phyloP scores from a whole-genome alignment of 2,888 invertebrate species.

The Drosophila cognata region DNA sequence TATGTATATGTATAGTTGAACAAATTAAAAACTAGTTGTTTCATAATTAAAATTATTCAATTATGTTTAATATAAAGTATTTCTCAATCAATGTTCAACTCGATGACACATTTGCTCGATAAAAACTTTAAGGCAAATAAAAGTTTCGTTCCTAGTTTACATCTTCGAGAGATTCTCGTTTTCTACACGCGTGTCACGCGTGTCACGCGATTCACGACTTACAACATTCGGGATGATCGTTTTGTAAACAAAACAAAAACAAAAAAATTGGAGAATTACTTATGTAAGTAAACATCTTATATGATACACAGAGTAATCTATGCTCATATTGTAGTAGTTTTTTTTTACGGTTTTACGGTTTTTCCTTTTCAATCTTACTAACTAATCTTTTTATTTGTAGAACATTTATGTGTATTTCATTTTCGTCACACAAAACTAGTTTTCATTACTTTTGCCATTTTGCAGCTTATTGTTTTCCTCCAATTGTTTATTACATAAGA shows the following conservation, averaged over 20 bases:
- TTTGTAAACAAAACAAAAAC: conserved; percentile 11
- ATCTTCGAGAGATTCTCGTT: conserved; percentile 50
- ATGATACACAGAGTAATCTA: conserved; percentile 45
- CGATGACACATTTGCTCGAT: conserved; percentile 58
- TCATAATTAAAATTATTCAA: conserved; percentile 37
- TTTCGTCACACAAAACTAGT: conserved; percentile 55
- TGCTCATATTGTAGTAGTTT: conserved; percentile 48
- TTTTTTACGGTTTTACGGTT: conserved; percentile 9
- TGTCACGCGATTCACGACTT: conserved; percentile 17
- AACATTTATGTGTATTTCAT: conserved; percentile 65
- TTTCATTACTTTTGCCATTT: conserved; percentile 53
- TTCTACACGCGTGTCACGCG: conserved; percentile 42
- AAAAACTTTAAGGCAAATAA: conserved; percentile 83
- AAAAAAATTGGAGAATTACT: conserved; percentile 26
- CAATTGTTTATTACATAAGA: conserved; percentile 60
- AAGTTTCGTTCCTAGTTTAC: conserved; percentile 84
- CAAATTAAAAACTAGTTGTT: conserved; percentile 50
- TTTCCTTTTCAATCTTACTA: conserved; percentile 43
- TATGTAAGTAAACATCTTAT: conserved; percentile 32
- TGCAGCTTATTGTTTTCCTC: conserved; percentile 68
- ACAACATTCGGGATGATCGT: conserved; percentile 15
- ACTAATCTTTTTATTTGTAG: conserved; percentile 65
- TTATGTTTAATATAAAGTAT: conserved; percentile 29
- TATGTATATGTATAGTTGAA: conserved; percentile 33
- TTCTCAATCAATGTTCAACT: conserved; percentile 38